These are phyloP conservation scores for Poliocrania exsul DNA, from an alignment of 2,797 vertebrate genomes.

Conservation along the genomic window DNA sequence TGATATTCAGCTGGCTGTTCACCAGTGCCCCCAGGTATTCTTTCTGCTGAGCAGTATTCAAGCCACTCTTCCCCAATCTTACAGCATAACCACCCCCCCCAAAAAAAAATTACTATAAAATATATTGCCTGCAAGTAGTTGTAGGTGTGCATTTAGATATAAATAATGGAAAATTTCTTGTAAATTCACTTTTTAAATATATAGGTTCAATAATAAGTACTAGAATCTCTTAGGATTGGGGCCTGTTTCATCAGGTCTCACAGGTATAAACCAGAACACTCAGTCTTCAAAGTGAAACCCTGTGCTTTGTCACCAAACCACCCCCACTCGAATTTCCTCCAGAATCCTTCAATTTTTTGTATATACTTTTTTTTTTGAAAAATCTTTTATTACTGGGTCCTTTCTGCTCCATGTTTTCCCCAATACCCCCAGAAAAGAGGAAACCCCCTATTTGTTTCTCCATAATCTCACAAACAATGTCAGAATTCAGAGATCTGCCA, in stretches of 20 bases:
- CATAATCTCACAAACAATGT: background rate
- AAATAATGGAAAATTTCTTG: background rate
- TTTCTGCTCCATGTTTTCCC: background rate
- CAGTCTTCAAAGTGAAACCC: background rate
- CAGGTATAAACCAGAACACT: background rate
- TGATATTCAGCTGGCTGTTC: background rate
- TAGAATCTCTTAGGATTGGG: background rate
- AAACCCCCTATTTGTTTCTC: background rate
- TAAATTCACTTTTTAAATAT: background rate
- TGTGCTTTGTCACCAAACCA: background rate
- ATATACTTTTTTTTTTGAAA: rapidly evolving
- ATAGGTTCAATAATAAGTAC: background rate
- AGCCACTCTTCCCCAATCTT: background rate
- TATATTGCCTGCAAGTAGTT: background rate
- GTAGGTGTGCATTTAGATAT: background rate
- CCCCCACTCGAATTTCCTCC: background rate
- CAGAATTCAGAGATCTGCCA: background rate
- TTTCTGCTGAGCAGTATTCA: background rate
- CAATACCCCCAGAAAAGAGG: background rate
- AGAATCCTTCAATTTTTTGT: background rate
- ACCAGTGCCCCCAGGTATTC: background rate
- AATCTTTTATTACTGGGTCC: background rate
- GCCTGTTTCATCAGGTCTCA: background rate
- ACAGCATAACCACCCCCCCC: background rate
- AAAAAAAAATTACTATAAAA: background rate